Evolutionary conservation across 2,113 vertebrate genomes (phyloP).

Genomic region (Perca schrenkii): DNA sequence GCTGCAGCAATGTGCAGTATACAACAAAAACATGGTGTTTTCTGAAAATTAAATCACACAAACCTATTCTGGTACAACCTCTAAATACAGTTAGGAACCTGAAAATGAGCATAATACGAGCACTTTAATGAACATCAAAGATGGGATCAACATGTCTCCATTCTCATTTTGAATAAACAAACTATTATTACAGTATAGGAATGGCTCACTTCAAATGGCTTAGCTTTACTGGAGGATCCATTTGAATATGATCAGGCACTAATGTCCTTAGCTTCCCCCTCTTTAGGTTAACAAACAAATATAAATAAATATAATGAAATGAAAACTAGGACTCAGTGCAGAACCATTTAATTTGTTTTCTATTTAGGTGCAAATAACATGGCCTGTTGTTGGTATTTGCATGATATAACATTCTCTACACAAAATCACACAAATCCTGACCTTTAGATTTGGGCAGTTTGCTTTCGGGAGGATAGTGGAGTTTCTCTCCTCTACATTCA

Average conservation of each 20-base stretch:
- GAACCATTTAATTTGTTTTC: conserved; percentile 9
- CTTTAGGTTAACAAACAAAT: background rate
- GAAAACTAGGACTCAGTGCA: background rate
- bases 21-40: no score
- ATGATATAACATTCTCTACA: conserved; percentile 1
- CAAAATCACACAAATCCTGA: conserved; percentile 21
- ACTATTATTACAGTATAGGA: background rate
- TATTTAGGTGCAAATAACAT: background rate
- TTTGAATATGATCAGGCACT: conserved; percentile 9
- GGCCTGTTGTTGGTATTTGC: background rate
- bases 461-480: background rate
- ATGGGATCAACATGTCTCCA: background rate
- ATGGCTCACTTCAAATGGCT: background rate
- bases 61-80: no score
- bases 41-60: no score
- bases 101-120: no score
- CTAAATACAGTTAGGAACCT: no score
- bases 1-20: no score
- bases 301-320: background rate
- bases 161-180: background rate
- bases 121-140: background rate
- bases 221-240: background rate
- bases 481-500: background rate
- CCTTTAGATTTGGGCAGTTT: conserved; percentile 27
- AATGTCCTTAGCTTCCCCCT: background rate